Evolutionary conservation across 2,888 invertebrate genomes (phyloP), one percentile per base, ranked within the genome.

Genomic region (Seira ritae): DNA sequence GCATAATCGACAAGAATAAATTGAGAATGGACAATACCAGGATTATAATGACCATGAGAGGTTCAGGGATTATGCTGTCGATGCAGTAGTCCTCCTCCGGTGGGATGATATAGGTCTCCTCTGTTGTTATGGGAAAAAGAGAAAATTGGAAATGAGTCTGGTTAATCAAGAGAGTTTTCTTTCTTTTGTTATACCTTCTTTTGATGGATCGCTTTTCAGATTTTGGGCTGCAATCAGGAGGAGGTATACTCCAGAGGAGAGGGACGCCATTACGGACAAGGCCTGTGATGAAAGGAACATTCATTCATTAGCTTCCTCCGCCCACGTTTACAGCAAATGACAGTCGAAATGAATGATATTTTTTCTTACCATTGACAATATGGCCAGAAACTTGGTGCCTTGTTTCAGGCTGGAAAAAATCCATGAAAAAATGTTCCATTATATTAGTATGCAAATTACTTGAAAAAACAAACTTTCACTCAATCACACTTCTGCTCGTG

Each of bases 321-420:
- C 42, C 4, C 42, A 42, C 42, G 4, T 42, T 42, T 42, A 42
- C 42, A 42, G n/a, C n/a, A n/a, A n/a, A n/a, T n/a, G n/a, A n/a
- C n/a, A n/a, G n/a, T n/a, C n/a, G n/a, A n/a, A n/a, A n/a, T n/a
- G n/a, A n/a, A n/a, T n/a, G n/a, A n/a, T n/a, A 42, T 42, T 42
- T 42, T 42, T 42, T 6, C 42, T 72, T 84, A 84, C 84, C 84
- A 84, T 84, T 62, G 80, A 72, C 12, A 84, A 24, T 50, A 84
- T 81, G 65, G 84, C 84, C 70, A 84, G 31, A 50, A 84, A 84
- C 22, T 84, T 80, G 19, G 84, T 81, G 50, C 84, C 84, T 42
- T 84, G 84, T 66, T 84, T 80, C n/a, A 84, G 77, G 68, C 82
- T 81, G 17, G 0, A 1, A 66, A 22, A 22, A 37, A 15, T 10